Evolutionary conservation across 1,140 invertebrate genomes (phyloP).

Genomic region (Arctopsyche grandis): DNA sequence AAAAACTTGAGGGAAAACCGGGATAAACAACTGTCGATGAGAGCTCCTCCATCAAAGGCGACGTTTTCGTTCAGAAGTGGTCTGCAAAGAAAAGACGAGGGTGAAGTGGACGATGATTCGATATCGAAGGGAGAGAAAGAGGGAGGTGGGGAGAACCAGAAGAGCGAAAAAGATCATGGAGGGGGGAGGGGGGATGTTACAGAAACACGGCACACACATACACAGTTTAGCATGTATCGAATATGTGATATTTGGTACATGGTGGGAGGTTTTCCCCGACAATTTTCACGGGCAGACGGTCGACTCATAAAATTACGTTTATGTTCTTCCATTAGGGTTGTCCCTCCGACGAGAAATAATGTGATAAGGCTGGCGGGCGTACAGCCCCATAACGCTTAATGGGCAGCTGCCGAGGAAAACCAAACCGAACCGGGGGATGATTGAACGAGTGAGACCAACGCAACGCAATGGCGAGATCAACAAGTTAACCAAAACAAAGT

Average conservation of each 20-base stretch:
- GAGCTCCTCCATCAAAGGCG: constrained; percentile 26
- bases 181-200: not conserved
- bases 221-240: not conserved
- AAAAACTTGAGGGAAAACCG: not conserved
- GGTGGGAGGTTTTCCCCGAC: not conserved
- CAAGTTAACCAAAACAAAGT: constrained; percentile 7
- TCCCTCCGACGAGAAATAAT: constrained; percentile 26
- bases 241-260: not conserved
- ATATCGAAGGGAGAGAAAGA: constrained; percentile 7
- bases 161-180: no score
- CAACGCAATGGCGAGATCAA: constrained; percentile 1
- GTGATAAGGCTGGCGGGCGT: constrained; percentile 11
- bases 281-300: constrained; percentile 12
- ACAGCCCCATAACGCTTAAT: constrained; percentile 24
- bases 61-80: not conserved
- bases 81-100: constrained; percentile 20
- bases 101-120: constrained; percentile 30
- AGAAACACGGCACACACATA: not conserved
- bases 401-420: constrained; percentile 9
- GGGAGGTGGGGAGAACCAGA: no score
- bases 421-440: not conserved
- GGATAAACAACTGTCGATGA: constrained; percentile 26
- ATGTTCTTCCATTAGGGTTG: constrained; percentile 29
- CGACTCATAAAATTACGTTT: constrained; percentile 29
- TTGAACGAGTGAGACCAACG: not conserved